phyloP scores from a whole-genome alignment of 1,140 invertebrate genomes.

The Hyles vespertilio region DNA sequence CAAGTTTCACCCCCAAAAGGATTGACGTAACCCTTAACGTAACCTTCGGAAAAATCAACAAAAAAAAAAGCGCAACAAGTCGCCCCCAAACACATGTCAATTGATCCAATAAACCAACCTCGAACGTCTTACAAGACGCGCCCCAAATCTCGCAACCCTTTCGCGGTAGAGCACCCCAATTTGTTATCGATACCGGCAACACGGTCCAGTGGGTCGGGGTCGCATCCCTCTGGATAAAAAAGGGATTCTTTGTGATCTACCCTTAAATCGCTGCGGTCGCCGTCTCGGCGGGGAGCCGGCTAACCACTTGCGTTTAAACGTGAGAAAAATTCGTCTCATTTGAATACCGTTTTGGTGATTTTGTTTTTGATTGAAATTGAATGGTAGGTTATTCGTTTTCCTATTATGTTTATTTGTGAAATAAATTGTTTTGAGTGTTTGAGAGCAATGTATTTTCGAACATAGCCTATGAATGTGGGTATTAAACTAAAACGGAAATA shows the following conservation, averaged over 20 bases:
- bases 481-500: no score
- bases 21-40: no score
- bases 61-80: conserved; percentile 15
- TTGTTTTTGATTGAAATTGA: no score
- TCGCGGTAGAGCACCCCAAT: conserved; percentile 42
- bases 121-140: conserved; percentile 23
- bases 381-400: no score
- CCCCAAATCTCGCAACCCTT: conserved; percentile 30
- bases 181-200: conserved; percentile 65
- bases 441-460: no score
- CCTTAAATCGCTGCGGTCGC: conserved; percentile 51
- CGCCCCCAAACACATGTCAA: conserved; percentile 9
- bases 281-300: conserved; percentile 40
- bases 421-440: no score
- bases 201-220: conserved; percentile 41
- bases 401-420: no score
- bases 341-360: not conserved
- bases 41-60: no score
- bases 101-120: conserved; percentile 24
- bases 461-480: no score
- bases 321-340: conserved; percentile 33
- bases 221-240: conserved; percentile 53
- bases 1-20: no score
- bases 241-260: conserved; percentile 59
- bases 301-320: conserved; percentile 41